Evolutionary conservation across 2,888 invertebrate genomes (phyloP).

Genomic region (Hybos culiciformis): DNA sequence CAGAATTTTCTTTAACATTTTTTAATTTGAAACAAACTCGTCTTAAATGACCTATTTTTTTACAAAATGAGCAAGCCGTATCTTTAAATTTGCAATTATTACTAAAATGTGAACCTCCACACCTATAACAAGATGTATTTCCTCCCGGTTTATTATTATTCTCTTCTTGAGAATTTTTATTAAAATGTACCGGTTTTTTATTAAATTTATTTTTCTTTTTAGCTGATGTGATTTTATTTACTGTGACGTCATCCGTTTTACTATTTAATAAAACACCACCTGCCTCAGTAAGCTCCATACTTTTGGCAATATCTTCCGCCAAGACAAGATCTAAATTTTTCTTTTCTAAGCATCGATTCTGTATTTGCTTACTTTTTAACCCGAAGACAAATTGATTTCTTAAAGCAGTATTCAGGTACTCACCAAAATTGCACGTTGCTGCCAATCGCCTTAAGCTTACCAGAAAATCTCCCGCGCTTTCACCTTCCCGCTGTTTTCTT

Average conservation of each 20-base stretch:
- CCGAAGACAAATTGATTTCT: too few relatives aligned
- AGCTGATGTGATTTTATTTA: neutral
- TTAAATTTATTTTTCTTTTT: neutral
- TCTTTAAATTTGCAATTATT: neutral
- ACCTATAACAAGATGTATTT: neutral
- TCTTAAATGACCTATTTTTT: neutral
- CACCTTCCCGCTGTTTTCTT: too few relatives aligned
- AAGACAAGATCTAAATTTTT: conserved; percentile 14
- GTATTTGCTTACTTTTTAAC: too few relatives aligned
- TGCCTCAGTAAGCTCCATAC: conserved; percentile 16
- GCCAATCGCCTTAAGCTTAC: too few relatives aligned
- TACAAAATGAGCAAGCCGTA: neutral
- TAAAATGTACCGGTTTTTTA: neutral
- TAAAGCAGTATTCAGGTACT: too few relatives aligned
- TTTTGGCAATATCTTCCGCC: conserved; percentile 16
- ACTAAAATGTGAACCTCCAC: neutral
- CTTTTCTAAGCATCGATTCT: too few relatives aligned
- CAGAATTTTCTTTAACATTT: too few relatives aligned
- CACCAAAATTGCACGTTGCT: too few relatives aligned
- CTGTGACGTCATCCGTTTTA: neutral
- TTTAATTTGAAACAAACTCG: too few relatives aligned
- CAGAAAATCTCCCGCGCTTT: too few relatives aligned
- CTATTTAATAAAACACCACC: conserved; percentile 10
- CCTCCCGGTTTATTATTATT: neutral
- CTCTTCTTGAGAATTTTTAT: neutral